Percentiles rank a stretch among this genome's conserved stretches.
Evolutionary conservation across 2,888 invertebrate genomes (phyloP).

Genomic region (Xestia xanthographa): DNA sequence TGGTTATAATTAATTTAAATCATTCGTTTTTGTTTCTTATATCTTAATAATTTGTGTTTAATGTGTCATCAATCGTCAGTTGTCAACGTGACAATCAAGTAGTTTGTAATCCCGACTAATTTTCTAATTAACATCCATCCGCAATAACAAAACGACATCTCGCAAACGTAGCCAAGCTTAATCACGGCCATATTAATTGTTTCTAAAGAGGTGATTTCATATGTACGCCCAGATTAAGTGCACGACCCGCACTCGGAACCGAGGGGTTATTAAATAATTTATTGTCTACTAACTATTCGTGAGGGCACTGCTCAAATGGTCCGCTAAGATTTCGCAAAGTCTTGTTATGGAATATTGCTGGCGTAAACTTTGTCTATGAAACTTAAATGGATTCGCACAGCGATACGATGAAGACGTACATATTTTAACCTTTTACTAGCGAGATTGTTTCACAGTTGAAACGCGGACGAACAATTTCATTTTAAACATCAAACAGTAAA

Average conservation of each 20-base stretch:
- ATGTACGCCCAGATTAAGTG: conserved; percentile 87
- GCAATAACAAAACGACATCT: conserved; percentile 50
- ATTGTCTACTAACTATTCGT: conserved; percentile 87
- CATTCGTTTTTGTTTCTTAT: neutral
- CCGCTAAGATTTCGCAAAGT: conserved; percentile 84
- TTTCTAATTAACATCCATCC: conserved; percentile 42
- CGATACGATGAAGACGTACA: conserved; percentile 71
- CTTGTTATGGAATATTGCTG: conserved; percentile 82
- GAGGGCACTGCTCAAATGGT: conserved; percentile 83
- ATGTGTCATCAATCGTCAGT: conserved; percentile 1
- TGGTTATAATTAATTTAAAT: neutral
- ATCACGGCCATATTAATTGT: conserved; percentile 84
- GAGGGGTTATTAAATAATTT: conserved; percentile 89
- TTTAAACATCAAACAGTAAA: conserved; percentile 66
- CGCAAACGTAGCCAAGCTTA: conserved; percentile 56
- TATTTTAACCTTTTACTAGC: conserved; percentile 66
- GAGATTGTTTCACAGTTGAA: conserved; percentile 49
- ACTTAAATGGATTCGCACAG: conserved; percentile 81
- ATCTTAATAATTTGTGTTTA: neutral
- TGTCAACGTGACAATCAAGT: conserved; percentile 5
- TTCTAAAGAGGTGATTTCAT: conserved; percentile 86
- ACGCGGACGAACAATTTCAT: conserved; percentile 58
- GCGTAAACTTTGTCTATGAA: conserved; percentile 81
- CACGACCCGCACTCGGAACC: conserved; percentile 80
- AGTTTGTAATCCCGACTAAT: conserved; percentile 3